phyloP scores from a whole-genome alignment of 2,113 vertebrate species.

The Hipposideros armiger region DNA sequence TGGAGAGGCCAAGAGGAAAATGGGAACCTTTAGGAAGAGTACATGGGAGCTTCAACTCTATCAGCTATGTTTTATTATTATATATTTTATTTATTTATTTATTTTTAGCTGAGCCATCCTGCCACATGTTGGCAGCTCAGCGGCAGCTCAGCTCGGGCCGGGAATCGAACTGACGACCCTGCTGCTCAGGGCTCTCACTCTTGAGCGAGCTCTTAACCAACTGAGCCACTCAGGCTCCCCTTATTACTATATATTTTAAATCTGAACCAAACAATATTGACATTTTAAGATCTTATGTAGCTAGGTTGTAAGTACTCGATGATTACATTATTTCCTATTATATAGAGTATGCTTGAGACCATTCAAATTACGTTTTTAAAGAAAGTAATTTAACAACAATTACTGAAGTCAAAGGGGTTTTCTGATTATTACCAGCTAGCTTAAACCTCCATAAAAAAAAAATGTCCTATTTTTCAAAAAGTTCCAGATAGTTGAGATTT shows the following conservation, averaged over 20 bases:
- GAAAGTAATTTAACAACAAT: neutral
- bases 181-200: too few species aligned
- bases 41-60: neutral
- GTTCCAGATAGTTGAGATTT: neutral
- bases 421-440: neutral
- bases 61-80: neutral
- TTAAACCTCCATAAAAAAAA: neutral
- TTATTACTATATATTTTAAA: neutral
- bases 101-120: too few species aligned
- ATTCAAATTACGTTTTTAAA: neutral
- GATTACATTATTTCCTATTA: neutral
- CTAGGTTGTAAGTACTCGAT: neutral
- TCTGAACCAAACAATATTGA: neutral
- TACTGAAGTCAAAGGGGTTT: neutral
- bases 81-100: neutral
- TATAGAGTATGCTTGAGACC: neutral
- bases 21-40: neutral
- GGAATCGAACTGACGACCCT: too few species aligned
- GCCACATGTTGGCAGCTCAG: too few species aligned
- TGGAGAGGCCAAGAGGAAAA: neutral
- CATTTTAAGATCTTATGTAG: neutral
- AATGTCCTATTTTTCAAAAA: neutral
- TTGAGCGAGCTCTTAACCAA: too few species aligned
- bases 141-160: too few species aligned
- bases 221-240: too few species aligned